Evolutionary conservation across 1,140 invertebrate genomes (phyloP).

Genomic region (Aplysia californica): DNA sequence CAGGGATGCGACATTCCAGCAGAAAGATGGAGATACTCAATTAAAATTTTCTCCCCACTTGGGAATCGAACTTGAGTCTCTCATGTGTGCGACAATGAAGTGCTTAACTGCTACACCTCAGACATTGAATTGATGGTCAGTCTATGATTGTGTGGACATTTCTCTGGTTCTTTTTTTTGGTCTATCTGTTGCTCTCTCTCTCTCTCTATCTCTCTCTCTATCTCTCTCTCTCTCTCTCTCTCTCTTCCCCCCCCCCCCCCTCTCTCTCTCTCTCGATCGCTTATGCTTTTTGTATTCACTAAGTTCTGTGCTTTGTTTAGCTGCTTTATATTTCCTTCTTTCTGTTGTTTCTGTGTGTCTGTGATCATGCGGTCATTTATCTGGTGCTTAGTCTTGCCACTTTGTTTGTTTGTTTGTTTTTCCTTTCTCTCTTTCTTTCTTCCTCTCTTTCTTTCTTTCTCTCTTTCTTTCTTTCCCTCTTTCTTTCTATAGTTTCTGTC

Average conservation of each 20-base stretch:
- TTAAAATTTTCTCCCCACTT: too few species aligned
- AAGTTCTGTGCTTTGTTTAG: background rate
- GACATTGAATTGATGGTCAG: background rate
- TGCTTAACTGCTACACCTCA: too few species aligned
- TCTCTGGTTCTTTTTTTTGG: background rate
- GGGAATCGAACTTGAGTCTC: too few species aligned
- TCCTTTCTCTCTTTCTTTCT: background rate
- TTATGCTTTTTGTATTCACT: background rate
- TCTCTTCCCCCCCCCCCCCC: background rate
- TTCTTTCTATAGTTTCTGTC: too few species aligned
- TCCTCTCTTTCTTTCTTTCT: slow-evolving; percentile 3
- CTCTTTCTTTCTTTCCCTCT: background rate
- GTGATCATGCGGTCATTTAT: background rate
- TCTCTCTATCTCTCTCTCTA: slow-evolving; percentile 15
- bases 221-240: background rate
- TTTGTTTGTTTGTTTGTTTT: background rate
- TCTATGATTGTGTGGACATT: background rate
- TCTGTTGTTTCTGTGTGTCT: background rate
- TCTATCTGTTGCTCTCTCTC: slow-evolving; percentile 20
- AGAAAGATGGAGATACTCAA: too few species aligned
- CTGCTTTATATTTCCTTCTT: background rate
- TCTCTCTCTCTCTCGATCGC: slow-evolving; percentile 4
- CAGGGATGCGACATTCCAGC: background rate
- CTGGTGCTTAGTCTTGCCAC: background rate
- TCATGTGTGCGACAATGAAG: too few species aligned